These are phyloP conservation scores for Aepyceros melampus DNA, from an alignment of 2,113 vertebrate genomes.

Conservation along the genomic window DNA sequence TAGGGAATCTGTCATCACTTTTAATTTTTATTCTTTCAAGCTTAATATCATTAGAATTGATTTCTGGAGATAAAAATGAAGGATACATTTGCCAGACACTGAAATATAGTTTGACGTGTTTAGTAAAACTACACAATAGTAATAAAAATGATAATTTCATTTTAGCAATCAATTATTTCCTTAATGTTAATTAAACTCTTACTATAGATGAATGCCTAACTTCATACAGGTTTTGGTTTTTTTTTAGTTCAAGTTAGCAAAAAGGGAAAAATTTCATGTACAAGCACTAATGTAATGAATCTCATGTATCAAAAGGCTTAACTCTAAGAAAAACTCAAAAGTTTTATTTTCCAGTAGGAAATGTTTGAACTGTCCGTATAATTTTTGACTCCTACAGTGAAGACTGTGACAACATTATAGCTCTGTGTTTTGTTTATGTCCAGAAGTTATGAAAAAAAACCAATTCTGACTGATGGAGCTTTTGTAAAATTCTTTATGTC, in stretches of 20 bases:
- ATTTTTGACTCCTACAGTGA: neutral
- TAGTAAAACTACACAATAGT: neutral
- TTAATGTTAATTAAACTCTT: neutral
- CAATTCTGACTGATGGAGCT: neutral
- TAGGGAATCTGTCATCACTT: neutral
- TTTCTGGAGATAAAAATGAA: neutral
- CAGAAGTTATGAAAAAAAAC: neutral
- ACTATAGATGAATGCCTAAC: neutral
- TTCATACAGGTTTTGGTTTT: neutral
- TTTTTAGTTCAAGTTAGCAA: neutral
- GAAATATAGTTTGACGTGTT: neutral
- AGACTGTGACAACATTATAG: neutral
- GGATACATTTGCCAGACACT: neutral
- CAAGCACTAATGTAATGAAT: neutral
- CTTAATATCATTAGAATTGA: neutral
- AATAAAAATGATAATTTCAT: too few species aligned
- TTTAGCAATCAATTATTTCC: neutral
- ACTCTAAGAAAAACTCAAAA: neutral
- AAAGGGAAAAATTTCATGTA: neutral
- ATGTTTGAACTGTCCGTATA: neutral
- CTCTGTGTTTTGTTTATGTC: neutral
- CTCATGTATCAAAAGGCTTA: neutral
- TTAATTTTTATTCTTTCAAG: neutral
- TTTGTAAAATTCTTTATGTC: neutral
- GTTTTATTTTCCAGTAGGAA: neutral